These are phyloP conservation scores for Pagrus major DNA, from an alignment of 2,113 vertebrate genomes.

Conservation along the genomic window DNA sequence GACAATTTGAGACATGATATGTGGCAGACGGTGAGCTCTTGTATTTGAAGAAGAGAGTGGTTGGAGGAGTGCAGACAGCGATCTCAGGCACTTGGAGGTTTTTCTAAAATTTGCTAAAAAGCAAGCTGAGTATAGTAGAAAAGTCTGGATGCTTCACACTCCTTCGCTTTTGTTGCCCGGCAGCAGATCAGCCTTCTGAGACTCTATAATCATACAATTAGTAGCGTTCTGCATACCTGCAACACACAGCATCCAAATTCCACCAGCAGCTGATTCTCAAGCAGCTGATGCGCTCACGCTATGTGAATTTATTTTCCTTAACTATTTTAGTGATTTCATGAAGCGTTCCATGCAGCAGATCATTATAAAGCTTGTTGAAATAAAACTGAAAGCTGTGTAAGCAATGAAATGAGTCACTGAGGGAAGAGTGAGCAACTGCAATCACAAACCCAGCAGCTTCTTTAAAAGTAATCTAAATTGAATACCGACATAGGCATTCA, in stretches of 20 bases:
- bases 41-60: background rate
- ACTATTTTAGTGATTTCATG: slow-evolving; percentile 18
- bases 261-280: slow-evolving; percentile 8
- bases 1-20: slow-evolving; percentile 33
- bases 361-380: slow-evolving; percentile 35
- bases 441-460: slow-evolving; percentile 40
- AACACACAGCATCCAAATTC: background rate
- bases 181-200: slow-evolving; percentile 21
- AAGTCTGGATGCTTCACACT: slow-evolving; percentile 19
- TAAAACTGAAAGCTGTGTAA: slow-evolving; percentile 24
- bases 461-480: slow-evolving; percentile 25
- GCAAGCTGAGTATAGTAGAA: background rate
- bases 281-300: background rate
- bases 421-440: slow-evolving; percentile 26
- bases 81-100: background rate
- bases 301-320: slow-evolving; percentile 11
- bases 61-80: background rate
- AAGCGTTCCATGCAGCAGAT: slow-evolving; percentile 17
- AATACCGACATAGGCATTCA: slow-evolving; percentile 26
- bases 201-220: slow-evolving; percentile 26
- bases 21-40: slow-evolving; percentile 16
- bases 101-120: slow-evolving; percentile 6
- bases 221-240: slow-evolving; percentile 25
- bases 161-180: slow-evolving; percentile 26
- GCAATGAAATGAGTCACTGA: slow-evolving; percentile 36